Base-by-base conservation (phyloP, 2,888 invertebrate genomes). In the Agrochola lota region DNA sequence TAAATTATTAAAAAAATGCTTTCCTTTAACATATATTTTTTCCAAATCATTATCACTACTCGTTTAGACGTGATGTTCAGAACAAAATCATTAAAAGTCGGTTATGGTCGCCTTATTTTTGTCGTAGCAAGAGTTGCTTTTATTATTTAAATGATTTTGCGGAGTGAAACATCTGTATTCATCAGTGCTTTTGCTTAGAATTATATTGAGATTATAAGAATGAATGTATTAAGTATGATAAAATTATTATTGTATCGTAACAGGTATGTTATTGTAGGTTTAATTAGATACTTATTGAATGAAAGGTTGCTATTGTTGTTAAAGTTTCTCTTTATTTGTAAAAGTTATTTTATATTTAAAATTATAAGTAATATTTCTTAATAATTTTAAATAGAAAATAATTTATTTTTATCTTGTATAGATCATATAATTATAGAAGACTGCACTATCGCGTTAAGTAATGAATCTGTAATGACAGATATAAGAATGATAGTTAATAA, bases 171-270 rank as follows among this genome's bases (percentile, higher is more conserved):
- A 15, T 46, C 46, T 46, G 3, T 46, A 46, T 4, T 46, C 46
- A 15, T 46, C 46, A 20, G 7, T 52, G 20, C 20, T 20, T 52
- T 68, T 52, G 66, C 63, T 30, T 49, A 20, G 23, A 68, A 68
- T 63, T 57, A 63, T 82, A 57, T 52, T 62, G 46, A 49, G 60
- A 82, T 79, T 49, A 82, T 49, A 40, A 62, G 26, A n/a, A 26
- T 35, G 7, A 20, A 55, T 1, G 3, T 60, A 60, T 8, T 9
- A 17, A 60, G 30, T 52, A 43, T 2, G 43, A 11, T 52, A 20
- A 7, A 20, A 52, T 52, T 55, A 55, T 55, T 11, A n/a, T 55
- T 55, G 23, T 55, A 4, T 23, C 23, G 3, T 23, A 23, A 26
- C 46, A 26, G 8, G 8, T n/a, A 64, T 40, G 2, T 2, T 23